Percentiles rank a stretch among this genome's conserved stretches.
Conservation (phyloP, 23 tunicate species). For the Halocynthia roretzi region DNA sequence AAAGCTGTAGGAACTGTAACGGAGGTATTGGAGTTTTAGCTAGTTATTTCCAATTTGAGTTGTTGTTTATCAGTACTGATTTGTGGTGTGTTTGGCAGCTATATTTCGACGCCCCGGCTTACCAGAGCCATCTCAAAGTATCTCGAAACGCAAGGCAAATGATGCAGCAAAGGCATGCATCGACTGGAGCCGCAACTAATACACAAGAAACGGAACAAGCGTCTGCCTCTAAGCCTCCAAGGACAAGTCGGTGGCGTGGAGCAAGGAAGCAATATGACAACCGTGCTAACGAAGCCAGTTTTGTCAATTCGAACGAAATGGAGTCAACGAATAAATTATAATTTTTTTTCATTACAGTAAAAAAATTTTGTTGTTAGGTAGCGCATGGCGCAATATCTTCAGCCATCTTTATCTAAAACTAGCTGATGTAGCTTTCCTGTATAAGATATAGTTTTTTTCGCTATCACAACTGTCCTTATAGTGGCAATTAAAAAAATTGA, state of each 20-base stretch:
- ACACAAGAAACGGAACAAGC: too few relatives aligned
- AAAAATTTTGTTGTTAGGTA: too few relatives aligned
- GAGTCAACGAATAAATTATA: background rate
- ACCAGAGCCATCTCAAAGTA: conserved; percentile 68
- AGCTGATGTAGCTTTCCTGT: too few relatives aligned
- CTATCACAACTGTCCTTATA: too few relatives aligned
- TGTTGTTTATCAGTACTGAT: background rate
- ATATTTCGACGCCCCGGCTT: conserved; percentile 68
- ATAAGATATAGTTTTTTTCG: too few relatives aligned
- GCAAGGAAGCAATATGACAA: conserved; percentile 27
- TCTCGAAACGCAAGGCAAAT: conserved; percentile 16
- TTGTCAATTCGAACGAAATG: background rate
- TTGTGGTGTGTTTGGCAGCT: conserved; percentile 29
- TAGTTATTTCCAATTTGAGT: too few relatives aligned
- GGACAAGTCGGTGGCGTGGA: conserved; percentile 17
- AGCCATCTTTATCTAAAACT: too few relatives aligned
- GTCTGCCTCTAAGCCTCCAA: too few relatives aligned
- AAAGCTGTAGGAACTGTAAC: conserved; percentile 92
- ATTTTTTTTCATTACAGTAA: too few relatives aligned
- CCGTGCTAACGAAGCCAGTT: conserved; percentile 15
- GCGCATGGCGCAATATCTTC: too few relatives aligned
- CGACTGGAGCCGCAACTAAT: background rate
- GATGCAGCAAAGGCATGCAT: conserved; percentile 19
- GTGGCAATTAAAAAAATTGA: too few relatives aligned
- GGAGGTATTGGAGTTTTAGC: conserved; percentile 17